Percentiles rank a stretch among this genome's conserved stretches.
phyloP scores from a whole-genome alignment of 2,888 invertebrate genomes.

The Maniola hyperantus region DNA sequence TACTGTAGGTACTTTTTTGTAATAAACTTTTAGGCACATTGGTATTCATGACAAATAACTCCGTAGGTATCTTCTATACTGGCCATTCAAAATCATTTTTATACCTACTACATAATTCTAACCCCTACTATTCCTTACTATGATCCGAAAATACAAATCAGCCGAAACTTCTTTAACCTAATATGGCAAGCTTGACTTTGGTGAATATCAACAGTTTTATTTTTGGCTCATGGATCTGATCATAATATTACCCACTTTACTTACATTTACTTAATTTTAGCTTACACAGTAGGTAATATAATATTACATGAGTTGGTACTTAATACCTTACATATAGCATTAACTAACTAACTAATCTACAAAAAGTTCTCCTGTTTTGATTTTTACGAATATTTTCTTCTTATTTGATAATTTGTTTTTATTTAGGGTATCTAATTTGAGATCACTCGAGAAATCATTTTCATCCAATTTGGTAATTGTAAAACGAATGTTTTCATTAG shows the following conservation, averaged over 20 bases:
- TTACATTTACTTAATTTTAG: constrained; percentile 43
- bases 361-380: constrained; percentile 68
- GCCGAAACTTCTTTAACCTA: constrained; percentile 63
- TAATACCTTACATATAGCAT: constrained; percentile 9
- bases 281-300: constrained; percentile 22
- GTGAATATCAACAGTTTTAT: constrained; percentile 62
- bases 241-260: constrained; percentile 25
- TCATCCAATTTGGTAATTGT: constrained; percentile 77
- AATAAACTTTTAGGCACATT: not conserved
- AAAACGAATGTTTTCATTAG: constrained; percentile 83
- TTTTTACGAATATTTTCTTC: constrained; percentile 70
- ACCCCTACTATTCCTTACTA: not conserved
- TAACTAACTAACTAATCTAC: constrained; percentile 33
- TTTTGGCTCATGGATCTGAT: constrained; percentile 40
- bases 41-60: constrained; percentile 6
- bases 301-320: not conserved
- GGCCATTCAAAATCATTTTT: constrained; percentile 1
- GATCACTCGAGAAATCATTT: constrained; percentile 60
- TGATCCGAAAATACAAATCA: constrained; percentile 45
- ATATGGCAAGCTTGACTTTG: constrained; percentile 81
- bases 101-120: not conserved
- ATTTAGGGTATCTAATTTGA: constrained; percentile 64
- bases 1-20: not conserved
- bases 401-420: constrained; percentile 56
- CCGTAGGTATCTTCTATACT: not conserved